A percentile compares a stretch with the other conserved stretches of the same genome.
Conservation (phyloP, 2,888 invertebrate species). For the Leptopilina drosophilae region DNA sequence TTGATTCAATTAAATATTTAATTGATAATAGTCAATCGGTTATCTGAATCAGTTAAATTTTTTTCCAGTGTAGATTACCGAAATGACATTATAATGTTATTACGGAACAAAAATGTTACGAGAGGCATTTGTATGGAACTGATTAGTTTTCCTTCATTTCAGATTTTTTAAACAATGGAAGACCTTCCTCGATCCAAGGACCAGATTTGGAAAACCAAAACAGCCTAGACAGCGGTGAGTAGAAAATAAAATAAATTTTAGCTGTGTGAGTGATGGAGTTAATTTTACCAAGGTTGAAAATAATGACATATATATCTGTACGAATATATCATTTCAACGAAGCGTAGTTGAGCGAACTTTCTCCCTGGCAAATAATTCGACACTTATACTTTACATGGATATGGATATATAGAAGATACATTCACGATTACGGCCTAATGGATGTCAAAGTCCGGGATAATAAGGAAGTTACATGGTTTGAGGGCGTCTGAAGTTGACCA, state of each 20-base stretch:
- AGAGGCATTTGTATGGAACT: too few species aligned
- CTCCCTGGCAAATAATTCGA: constrained; percentile 21
- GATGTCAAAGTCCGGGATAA: constrained; percentile 50
- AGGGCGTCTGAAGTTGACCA: constrained; percentile 57
- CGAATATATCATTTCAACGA: neutral
- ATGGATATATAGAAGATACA: constrained; percentile 42
- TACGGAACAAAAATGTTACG: too few species aligned
- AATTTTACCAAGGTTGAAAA: too few species aligned
- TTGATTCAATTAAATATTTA: too few species aligned
- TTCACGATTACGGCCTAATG: constrained; percentile 50
- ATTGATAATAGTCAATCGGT: too few species aligned
- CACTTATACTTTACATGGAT: constrained; percentile 39
- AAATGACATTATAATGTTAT: too few species aligned
- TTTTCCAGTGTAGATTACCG: too few species aligned
- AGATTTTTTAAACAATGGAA: constrained; percentile 66
- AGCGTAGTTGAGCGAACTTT: constrained; percentile 4
- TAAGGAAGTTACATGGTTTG: constrained; percentile 55
- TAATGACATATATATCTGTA: too few species aligned
- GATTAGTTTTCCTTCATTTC: constrained; percentile 48
- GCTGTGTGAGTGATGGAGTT: too few species aligned
- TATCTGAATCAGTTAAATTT: too few species aligned
- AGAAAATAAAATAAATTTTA: too few species aligned
- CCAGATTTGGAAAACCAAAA: constrained; percentile 71
- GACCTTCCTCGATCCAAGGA: constrained; percentile 61
- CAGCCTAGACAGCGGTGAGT: constrained; percentile 72